Conservation (phyloP, 2,888 invertebrate genomes). For the Cryptocheilus praepositus region DNA sequence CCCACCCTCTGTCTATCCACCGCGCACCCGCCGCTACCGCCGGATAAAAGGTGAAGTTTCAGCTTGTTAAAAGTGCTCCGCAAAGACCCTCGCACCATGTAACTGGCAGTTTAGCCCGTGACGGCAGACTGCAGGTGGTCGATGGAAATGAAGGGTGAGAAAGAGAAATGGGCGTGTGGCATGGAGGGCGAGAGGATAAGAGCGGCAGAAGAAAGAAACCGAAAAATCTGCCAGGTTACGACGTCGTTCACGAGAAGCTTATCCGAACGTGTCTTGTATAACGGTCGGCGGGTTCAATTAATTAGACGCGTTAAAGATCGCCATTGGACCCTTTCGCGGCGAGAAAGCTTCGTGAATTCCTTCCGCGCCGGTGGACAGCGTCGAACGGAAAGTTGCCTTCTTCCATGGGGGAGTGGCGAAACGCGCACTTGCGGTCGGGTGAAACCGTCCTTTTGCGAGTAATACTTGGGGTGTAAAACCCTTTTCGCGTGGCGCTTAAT, state of each 20-base stretch:
- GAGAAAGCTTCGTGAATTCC: constrained; percentile 24
- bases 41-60: constrained; percentile 51
- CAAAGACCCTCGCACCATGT: constrained; percentile 52
- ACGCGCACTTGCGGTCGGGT: constrained; percentile 28
- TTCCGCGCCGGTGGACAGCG: background rate
- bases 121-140: constrained; percentile 23
- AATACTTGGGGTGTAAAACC: constrained; percentile 29
- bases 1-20: constrained; percentile 5
- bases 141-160: constrained; percentile 11
- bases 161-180: constrained; percentile 21
- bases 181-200: constrained; percentile 12
- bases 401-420: constrained; percentile 15
- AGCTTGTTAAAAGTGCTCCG: constrained; percentile 55
- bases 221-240: constrained; percentile 7
- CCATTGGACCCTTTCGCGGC: constrained; percentile 14
- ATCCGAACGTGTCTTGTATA: constrained; percentile 3
- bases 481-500: constrained; percentile 2
- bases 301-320: constrained; percentile 52
- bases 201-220: constrained; percentile 23
- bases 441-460: constrained; percentile 23
- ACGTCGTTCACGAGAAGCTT: constrained; percentile 14
- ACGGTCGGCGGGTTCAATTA: constrained; percentile 43
- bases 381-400: constrained; percentile 22
- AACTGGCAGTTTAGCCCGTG: constrained; percentile 41
- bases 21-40: constrained; percentile 18